These are phyloP conservation scores for Lamprologus sp. DNA, from an alignment of 2,113 vertebrate genomes.

Conservation along the genomic window DNA sequence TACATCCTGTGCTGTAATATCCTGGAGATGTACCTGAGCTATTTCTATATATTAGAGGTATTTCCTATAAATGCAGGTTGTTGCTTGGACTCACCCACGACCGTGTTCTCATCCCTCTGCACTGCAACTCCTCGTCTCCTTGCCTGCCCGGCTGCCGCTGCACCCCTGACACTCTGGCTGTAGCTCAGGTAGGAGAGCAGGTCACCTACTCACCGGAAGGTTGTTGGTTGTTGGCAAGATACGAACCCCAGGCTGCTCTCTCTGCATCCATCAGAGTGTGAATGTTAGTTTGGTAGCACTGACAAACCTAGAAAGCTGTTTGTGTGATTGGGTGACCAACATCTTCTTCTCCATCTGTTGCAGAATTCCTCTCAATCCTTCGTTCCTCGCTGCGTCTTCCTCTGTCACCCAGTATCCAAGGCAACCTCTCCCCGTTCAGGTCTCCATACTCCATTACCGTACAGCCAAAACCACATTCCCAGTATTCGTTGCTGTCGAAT, in stretches of 20 bases:
- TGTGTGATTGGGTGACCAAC: neutral
- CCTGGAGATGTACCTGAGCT: neutral
- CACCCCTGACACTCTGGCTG: neutral
- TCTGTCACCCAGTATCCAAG: neutral
- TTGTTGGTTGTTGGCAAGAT: neutral
- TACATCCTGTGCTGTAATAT: neutral
- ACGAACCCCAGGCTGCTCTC: neutral
- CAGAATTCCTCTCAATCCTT: neutral
- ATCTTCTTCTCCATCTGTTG: neutral
- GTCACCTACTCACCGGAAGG: neutral
- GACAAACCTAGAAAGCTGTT: fast-evolving
- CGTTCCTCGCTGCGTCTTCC: neutral
- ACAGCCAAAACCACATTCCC: neutral
- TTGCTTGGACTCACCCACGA: neutral
- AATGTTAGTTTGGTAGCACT: neutral
- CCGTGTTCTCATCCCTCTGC: neutral
- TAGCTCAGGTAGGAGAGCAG: fast-evolving
- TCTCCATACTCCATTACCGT: neutral
- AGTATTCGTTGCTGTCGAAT: neutral
- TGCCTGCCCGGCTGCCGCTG: neutral
- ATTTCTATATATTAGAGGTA: neutral
- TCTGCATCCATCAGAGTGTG: neutral
- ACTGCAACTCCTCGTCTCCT: neutral
- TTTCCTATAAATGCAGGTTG: neutral
- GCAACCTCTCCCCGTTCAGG: neutral